Evolutionary conservation across 1,140 invertebrate species (phyloP), one percentile per base, ranked within the genome.

Genomic region (Stegodyphus dumicola): DNA sequence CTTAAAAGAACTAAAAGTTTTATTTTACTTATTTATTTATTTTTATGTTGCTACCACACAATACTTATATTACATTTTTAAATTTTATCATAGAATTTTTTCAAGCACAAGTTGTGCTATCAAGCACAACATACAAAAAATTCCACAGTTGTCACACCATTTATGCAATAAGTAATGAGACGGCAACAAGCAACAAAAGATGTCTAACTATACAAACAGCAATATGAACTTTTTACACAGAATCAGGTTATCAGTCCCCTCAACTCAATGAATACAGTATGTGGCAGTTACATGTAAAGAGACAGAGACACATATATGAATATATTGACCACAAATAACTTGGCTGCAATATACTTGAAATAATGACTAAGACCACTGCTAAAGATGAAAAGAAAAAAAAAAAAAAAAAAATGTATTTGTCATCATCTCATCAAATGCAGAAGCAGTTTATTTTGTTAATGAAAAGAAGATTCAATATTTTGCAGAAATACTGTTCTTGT

Each of bases 301-400:
- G 69, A 81, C 67, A 18, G 7, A n/a, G 69, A 81, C 67, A 67
- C 13, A 9, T n/a, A 17, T 18, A 67, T 18, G 9, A 81, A 73
- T 54, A 66, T 18, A 53, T 53, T 67, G 66, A 15, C 15, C 18
- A 15, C 65, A 70, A 18, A 83, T 56, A 80, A 7, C 17, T 67
- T 15, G 10, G 33, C 67, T 73, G 65, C 51, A 80, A 79, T 48
- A 83, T 74, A 71, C 33, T 33, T 33, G 33, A 75, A 75, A 74
- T 83, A 83, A 83, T 83, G 80, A 83, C 80, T 83, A 74, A 74
- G 78, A 73, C 53, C 78, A 75, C 60, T 66, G 71, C 80, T 74
- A 75, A 81, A 79, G 51, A 75, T 83, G 11, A 7, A 67, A 67
- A n/a, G 9, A 15, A 67, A 67, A 17, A 15, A 67, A 67, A 18